Conservation (phyloP, 1,140 invertebrate species). For the Holcopasites calliopsidis region DNA sequence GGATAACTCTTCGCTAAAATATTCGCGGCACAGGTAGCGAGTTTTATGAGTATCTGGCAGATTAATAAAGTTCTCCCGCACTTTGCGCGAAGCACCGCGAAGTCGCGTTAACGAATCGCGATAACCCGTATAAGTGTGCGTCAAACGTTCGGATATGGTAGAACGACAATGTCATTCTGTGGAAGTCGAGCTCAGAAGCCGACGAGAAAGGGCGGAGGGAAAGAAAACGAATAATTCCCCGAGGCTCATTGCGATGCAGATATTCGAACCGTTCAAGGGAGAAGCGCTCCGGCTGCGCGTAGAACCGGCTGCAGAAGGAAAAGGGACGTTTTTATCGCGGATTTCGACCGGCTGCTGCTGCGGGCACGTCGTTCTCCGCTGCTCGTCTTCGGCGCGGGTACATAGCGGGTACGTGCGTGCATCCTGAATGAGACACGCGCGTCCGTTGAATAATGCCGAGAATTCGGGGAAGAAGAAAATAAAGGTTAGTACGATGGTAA, state of each 20-base stretch:
- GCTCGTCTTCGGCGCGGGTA: slow-evolving; percentile 40
- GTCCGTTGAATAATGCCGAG: slow-evolving; percentile 64
- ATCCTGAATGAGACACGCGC: slow-evolving; percentile 65
- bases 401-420: slow-evolving; percentile 58
- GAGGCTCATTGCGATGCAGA: slow-evolving; percentile 40
- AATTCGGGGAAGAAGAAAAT: slow-evolving; percentile 64
- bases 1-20: too few species aligned
- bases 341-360: slow-evolving; percentile 44
- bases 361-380: slow-evolving; percentile 30
- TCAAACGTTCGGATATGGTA: background rate
- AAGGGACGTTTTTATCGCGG: slow-evolving; percentile 60
- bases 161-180: background rate
- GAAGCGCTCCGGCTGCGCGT: background rate
- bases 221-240: background rate
- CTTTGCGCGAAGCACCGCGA: background rate
- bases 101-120: background rate
- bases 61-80: too few species aligned
- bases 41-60: too few species aligned
- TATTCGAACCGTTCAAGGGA: slow-evolving; percentile 24
- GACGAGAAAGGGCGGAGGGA: background rate
- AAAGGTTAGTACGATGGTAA: slow-evolving; percentile 38
- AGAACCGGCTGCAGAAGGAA: slow-evolving; percentile 36
- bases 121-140: background rate
- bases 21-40: too few species aligned
- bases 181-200: background rate